Percentiles rank a stretch among this genome's conserved stretches.
These are phyloP conservation scores for Griposia aprilina DNA, from an alignment of 2,888 invertebrate species.

Conservation along the genomic window DNA sequence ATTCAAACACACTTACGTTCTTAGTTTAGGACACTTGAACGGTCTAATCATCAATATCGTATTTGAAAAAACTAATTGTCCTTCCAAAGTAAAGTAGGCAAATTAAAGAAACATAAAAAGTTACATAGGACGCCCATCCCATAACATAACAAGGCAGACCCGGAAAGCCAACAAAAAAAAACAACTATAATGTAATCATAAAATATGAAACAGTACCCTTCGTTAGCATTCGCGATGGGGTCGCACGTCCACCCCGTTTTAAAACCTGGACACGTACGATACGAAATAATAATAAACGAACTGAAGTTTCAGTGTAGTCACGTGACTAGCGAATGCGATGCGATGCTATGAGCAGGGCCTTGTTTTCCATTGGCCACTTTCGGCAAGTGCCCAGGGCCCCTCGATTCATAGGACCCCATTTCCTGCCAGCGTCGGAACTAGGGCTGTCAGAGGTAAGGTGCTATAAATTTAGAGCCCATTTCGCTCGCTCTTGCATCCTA, in stretches of 20 bases:
- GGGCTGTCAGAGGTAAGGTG: too few relatives aligned
- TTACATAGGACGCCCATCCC: not conserved
- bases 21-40: not conserved
- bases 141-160: not conserved
- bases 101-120: not conserved
- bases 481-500: too few relatives aligned
- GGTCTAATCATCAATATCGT: not conserved
- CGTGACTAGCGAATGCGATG: not conserved
- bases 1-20: not conserved
- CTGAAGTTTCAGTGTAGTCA: not conserved
- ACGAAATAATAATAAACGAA: conserved; percentile 25
- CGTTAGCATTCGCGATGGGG: conserved; percentile 35
- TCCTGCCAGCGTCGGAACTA: too few relatives aligned
- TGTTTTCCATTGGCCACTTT: too few relatives aligned
- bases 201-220: conserved; percentile 34
- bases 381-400: too few relatives aligned
- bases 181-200: not conserved
- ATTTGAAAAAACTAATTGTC: not conserved
- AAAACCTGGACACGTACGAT: conserved; percentile 27
- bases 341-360: not conserved
- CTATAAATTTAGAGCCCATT: too few relatives aligned
- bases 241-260: conserved; percentile 32
- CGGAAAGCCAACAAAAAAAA: conserved; percentile 19
- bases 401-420: too few relatives aligned
- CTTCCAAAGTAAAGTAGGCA: not conserved